Percentiles rank a stretch among this genome's conserved stretches.
Evolutionary conservation across 2,888 invertebrate species (phyloP).

Genomic region (Eurytoma californica): DNA sequence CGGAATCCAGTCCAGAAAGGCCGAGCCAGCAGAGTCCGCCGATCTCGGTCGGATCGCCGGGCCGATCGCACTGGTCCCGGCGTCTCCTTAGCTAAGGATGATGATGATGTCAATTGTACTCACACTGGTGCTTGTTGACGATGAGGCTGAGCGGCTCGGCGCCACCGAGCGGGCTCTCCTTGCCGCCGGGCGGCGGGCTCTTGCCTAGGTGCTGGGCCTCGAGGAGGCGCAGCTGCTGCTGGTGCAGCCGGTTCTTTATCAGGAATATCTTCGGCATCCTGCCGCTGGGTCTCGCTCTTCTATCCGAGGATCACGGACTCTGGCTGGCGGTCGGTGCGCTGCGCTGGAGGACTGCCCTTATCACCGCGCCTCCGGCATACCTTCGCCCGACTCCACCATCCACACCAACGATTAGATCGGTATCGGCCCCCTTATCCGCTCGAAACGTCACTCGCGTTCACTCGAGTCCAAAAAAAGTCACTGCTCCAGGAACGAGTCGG

Average conservation of each 20-base stretch:
- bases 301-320: neutral
- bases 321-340: neutral
- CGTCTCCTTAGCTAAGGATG: neutral
- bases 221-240: slow-evolving; percentile 90
- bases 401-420: neutral
- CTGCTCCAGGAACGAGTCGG: no score
- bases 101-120: slow-evolving; percentile 59
- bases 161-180: slow-evolving; percentile 71
- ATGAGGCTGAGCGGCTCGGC: slow-evolving; percentile 76
- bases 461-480: no score
- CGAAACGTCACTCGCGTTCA: no score
- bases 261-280: slow-evolving; percentile 95
- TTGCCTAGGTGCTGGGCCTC: slow-evolving; percentile 86
- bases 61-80: neutral
- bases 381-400: slow-evolving; percentile 1
- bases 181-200: slow-evolving; percentile 70
- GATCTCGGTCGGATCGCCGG: neutral
- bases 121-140: slow-evolving; percentile 75
- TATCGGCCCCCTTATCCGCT: neutral
- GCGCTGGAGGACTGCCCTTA: neutral
- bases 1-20: no score
- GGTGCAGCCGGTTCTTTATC: slow-evolving; percentile 92
- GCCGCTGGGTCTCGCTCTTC: neutral
- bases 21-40: no score
- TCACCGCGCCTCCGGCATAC: slow-evolving; percentile 30